phyloP scores from a whole-genome alignment of 1,140 invertebrate species.

The Camponotus vicinus region DNA sequence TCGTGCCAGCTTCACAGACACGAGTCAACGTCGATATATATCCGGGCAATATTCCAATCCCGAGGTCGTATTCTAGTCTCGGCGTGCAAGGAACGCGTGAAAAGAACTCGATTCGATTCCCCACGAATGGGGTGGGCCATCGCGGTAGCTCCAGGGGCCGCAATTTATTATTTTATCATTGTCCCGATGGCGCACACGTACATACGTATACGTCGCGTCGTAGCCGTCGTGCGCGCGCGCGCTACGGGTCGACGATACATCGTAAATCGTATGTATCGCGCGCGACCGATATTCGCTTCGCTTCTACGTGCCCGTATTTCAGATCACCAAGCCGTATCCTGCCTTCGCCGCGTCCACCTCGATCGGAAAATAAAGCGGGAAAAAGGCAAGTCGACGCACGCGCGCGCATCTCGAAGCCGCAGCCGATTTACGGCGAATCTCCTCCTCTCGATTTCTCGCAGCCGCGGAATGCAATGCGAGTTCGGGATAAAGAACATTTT shows the following conservation, averaged over 20 bases:
- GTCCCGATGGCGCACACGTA: conserved; percentile 43
- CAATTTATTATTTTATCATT: conserved; percentile 74
- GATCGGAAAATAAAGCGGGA: neutral
- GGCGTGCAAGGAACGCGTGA: neutral
- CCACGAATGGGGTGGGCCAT: neutral
- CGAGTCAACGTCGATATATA: conserved; percentile 7
- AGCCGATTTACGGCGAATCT: neutral
- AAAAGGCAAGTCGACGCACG: neutral
- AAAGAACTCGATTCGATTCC: conserved; percentile 47
- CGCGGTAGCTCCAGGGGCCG: neutral
- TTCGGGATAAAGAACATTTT: conserved; percentile 1
- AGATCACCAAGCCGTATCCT: conserved; percentile 22
- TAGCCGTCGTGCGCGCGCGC: neutral
- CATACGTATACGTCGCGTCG: too few relatives aligned
- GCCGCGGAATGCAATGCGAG: neutral
- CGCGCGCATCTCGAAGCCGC: neutral
- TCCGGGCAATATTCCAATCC: conserved; percentile 25
- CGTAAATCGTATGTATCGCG: conserved; percentile 57
- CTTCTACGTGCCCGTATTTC: conserved; percentile 54
- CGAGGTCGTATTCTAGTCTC: neutral
- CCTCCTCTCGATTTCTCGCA: neutral
- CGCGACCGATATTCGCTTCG: conserved; percentile 43
- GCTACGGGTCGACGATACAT: neutral
- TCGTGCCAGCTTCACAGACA: too few relatives aligned
- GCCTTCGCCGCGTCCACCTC: neutral